phyloP scores from a whole-genome alignment of 23 tunicate species.

The Botrylloides violaceus region DNA sequence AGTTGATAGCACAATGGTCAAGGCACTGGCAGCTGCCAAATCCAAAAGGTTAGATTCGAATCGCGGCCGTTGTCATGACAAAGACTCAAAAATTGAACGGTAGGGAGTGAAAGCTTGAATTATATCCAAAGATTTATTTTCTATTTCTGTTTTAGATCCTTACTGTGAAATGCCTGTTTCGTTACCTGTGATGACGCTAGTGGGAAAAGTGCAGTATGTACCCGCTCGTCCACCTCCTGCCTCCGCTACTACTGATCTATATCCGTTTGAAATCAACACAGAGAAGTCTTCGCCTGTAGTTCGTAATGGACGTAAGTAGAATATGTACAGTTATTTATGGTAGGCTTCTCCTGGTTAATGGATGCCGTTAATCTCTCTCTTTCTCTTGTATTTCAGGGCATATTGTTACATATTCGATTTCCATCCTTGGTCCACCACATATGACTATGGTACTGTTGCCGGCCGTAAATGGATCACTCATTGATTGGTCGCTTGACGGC shows the following conservation, averaged over 20 bases:
- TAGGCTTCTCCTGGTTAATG: not conserved
- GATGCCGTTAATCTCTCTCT: no score
- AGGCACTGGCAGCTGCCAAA: not conserved
- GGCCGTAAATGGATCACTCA: conserved; percentile 15
- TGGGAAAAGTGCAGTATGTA: conserved; percentile 29
- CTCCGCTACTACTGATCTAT: not conserved
- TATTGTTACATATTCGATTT: not conserved
- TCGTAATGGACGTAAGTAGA: not conserved
- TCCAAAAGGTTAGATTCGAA: no score
- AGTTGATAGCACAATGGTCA: no score
- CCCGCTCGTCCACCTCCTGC: conserved; percentile 23
- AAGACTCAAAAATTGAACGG: no score
- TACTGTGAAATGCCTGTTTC: conserved; percentile 53
- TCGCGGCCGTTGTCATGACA: no score
- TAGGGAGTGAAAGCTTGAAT: no score
- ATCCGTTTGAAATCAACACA: conserved; percentile 22
- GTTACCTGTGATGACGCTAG: conserved; percentile 37
- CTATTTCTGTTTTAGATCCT: conserved; percentile 22
- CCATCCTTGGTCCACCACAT: conserved; percentile 47
- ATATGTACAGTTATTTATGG: not conserved
- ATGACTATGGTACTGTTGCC: conserved; percentile 58
- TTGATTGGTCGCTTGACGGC: conserved; percentile 44
- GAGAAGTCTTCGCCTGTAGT: not conserved
- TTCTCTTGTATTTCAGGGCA: not conserved
- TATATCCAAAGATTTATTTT: not conserved